A percentile compares a stretch with the other conserved stretches of the same genome.
Conservation (phyloP, 2,113 vertebrate species). For the Microtus montanus region DNA sequence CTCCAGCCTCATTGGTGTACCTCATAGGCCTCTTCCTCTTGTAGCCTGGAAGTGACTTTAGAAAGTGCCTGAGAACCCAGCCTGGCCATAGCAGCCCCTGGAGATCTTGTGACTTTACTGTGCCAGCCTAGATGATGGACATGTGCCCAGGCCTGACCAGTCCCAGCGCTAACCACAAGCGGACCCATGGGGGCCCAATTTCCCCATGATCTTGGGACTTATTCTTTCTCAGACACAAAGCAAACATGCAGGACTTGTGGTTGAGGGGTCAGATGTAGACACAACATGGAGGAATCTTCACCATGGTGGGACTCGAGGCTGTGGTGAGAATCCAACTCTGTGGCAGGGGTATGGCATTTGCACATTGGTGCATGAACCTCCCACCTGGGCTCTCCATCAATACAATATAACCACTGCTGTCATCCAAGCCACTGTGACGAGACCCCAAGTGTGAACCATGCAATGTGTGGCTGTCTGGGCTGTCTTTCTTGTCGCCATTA, state of each 20-base stretch:
- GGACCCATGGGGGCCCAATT: background rate
- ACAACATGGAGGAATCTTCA: background rate
- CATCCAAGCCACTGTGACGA: no score
- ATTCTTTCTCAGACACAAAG: background rate
- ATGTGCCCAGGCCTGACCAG: background rate
- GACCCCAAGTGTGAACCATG: background rate
- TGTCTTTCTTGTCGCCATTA: no score
- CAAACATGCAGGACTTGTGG: background rate
- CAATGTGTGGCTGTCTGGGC: background rate
- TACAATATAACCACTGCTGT: accelerated
- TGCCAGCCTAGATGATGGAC: background rate
- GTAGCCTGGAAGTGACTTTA: background rate
- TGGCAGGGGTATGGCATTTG: background rate
- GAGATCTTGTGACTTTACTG: background rate
- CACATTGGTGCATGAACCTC: no score
- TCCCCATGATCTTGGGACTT: background rate
- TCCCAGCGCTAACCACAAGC: background rate
- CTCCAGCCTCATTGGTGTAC: background rate
- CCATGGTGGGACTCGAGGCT: background rate
- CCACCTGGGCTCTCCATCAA: background rate
- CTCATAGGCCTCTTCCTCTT: background rate
- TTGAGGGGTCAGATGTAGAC: background rate
- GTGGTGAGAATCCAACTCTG: background rate
- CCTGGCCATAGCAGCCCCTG: background rate
- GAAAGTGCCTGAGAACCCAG: background rate